Evolutionary conservation across 2,888 invertebrate species (phyloP).

Genomic region (Apotomis betuletana): DNA sequence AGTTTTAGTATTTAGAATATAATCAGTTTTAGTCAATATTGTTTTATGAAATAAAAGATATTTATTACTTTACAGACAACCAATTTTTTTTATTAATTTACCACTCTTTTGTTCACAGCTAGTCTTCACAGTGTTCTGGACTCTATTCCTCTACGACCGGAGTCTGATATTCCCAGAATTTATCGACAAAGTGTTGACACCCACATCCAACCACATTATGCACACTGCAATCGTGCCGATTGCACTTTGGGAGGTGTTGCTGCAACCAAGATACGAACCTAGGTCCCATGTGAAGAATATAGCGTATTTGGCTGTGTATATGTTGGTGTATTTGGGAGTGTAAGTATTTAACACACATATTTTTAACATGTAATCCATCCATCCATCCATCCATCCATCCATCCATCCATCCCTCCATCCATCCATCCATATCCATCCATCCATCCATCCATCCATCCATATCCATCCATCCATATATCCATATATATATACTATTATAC

Average conservation of each 20-base stretch:
- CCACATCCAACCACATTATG: slow-evolving; percentile 43
- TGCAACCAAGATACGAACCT: slow-evolving; percentile 42
- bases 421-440: no score
- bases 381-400: no score
- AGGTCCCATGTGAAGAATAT: slow-evolving; percentile 42
- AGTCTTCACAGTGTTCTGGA: slow-evolving; percentile 46
- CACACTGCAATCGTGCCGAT: slow-evolving; percentile 44
- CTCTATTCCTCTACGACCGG: slow-evolving; percentile 45
- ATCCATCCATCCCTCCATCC: no score
- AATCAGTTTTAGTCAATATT: no score
- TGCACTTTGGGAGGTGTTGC: slow-evolving; percentile 42
- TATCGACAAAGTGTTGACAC: slow-evolving; percentile 41
- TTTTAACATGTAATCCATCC: no score
- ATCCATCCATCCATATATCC: no score
- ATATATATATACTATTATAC: no score
- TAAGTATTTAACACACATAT: slow-evolving; percentile 36
- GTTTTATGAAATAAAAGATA: no score
- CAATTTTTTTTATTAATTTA: no score
- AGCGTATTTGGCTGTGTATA: slow-evolving; percentile 35
- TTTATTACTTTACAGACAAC: no score
- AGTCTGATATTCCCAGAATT: slow-evolving; percentile 44
- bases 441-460: no score
- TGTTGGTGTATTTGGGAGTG: slow-evolving; percentile 43
- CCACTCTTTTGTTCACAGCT: slow-evolving; percentile 39
- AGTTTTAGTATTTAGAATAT: no score